Base-by-base conservation (phyloP, 2,888 invertebrate genomes). In the Ichneumoninae sp. region DNA sequence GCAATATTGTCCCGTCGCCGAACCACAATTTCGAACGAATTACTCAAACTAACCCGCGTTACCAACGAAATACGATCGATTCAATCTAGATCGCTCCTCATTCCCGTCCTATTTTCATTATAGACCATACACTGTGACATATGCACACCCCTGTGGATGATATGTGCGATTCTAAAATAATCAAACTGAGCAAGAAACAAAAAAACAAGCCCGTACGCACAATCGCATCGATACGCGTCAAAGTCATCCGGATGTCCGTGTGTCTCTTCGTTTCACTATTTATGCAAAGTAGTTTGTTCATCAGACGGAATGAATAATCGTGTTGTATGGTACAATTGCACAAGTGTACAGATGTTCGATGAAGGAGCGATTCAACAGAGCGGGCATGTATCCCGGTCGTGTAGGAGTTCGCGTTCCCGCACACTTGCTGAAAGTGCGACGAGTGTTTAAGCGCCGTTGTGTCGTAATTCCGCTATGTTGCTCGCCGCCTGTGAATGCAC, bases 371-470 rank as follows among this genome's bases (percentile, higher is more conserved):
- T 30, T 75, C 65, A 50, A 36, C 47, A 30, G 65, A 50, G 50
- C 26, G 30, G 62, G n/a, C 50, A 40, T 65, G 50, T 66, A 62
- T 47, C 50, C 8, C 22, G 40, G 54, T 26, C 40, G 30, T 57
- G 30, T 62, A 62, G 52, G 62, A 62, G 30, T 62, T 62, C 62
- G 16, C 62, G 62, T 33, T 62, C 7, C 6, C 44, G 57, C 57
- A 40, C 71, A 72, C 57, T 57, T 26, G 57, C 57, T 22, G 22
- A 72, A 72, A 72, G 36, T 72, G 26, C 69, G 30, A 50, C 69
- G 60, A 62, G 47, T 74, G 84, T 78, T 78, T 81, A 74, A 78
- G 84, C 81, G 78, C 68, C 78, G 60, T 74, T 44, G 71, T 83
- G 71, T 82, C 82, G 80, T 76, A 72, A 66, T 69, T 54, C 36